A percentile compares a stretch with the other conserved stretches of the same genome.
Evolutionary conservation across 2,888 invertebrate species (phyloP).

Genomic region (Drosophila anomalata): DNA sequence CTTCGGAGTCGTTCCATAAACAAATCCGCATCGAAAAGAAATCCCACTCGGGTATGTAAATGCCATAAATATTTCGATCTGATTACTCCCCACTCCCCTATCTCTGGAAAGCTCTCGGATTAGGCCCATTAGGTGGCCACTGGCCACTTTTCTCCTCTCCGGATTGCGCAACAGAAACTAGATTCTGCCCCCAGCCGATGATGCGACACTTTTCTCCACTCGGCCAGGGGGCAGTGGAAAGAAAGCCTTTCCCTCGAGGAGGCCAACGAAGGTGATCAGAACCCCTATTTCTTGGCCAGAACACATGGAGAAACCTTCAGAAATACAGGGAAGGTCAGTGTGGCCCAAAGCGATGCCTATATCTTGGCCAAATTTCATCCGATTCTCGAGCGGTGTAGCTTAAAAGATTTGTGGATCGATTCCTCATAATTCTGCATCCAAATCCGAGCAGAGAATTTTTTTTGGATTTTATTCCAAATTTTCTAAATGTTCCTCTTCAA

Average conservation of each 20-base stretch:
- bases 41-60: slow-evolving; percentile 36
- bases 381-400: no score
- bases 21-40: slow-evolving; percentile 62
- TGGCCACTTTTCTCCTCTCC: background rate
- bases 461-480: no score
- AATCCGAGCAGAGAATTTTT: no score
- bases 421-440: no score
- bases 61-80: slow-evolving; percentile 22
- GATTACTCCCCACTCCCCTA: slow-evolving; percentile 20
- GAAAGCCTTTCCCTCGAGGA: slow-evolving; percentile 12
- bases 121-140: slow-evolving; percentile 41
- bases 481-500: no score
- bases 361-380: no score
- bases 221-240: slow-evolving; percentile 32
- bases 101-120: slow-evolving; percentile 64
- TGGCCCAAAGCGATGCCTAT: no score
- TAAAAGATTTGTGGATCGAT: no score
- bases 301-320: no score
- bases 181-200: slow-evolving; percentile 16
- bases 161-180: slow-evolving; percentile 25
- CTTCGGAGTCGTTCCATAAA: slow-evolving; percentile 21
- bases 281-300: no score
- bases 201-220: slow-evolving; percentile 34
- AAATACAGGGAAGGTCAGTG: no score
- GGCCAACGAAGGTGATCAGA: no score